Base-by-base conservation (phyloP, 2,888 invertebrate species). In the Drepana falcataria region DNA sequence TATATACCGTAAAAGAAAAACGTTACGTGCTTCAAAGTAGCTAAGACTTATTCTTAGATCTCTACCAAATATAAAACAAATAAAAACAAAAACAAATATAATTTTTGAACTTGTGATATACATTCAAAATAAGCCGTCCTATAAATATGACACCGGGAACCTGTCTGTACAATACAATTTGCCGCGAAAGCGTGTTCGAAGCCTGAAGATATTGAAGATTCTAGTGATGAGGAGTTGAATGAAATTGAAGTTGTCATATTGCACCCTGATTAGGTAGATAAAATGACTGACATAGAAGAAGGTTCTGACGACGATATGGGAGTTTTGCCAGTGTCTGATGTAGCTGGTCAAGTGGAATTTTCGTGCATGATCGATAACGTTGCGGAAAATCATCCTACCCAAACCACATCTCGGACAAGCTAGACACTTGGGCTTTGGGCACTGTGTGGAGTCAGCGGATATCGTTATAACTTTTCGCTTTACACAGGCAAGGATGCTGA, bases 341-440 rank as follows among this genome's bases (percentile, higher is more conserved):
- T 48, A 33, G 48, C 48, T 48, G 48, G 48, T 48, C 48, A 48
- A 48, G 48, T 48, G 48, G 48, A 48, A 48, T 48, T 48, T 48
- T 48, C 48, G 48, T 48, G 48, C 34, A 48, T 5, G 48, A 21
- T 48, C 34, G 48, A 48, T 48, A 48, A 33, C 48, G 48, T 48
- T 5, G 47, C 44, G 51, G 48, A 53, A 53, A 35, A 37, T 48
- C 48, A 21, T 48, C 53, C 40, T 48, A 37, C 33, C 48, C 53
- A 48, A 53, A 34, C 35, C 47, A n/a, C 48, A 48, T 48, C 48
- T 48, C 53, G 35, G 41, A 41, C 53, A 53, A 53, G 40, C 35
- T 48, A 53, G 53, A 41, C 41, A 41, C n/a, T n/a, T n/a, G n/a
- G 41, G 4, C 6, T 6, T 2, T 41, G 3, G 41, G 41, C 41